Evolutionary conservation across 1,140 invertebrate genomes (phyloP), one percentile per base, ranked within the genome.

Genomic region (Triops longicaudatus): DNA sequence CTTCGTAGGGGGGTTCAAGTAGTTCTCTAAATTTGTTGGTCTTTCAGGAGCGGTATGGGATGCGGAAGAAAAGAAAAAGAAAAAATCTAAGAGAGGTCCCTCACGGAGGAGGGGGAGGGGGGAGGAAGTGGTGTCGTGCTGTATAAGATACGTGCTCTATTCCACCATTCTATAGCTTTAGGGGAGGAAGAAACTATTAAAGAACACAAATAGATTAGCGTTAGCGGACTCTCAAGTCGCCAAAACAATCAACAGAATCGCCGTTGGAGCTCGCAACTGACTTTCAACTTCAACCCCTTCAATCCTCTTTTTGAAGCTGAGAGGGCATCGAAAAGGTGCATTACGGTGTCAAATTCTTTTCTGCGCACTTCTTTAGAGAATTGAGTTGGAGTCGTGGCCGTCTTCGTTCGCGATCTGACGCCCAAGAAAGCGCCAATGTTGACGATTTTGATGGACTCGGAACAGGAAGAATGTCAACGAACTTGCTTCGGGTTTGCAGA

Each of bases 201-300:
- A 63, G 50, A 63, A 63, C 50, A 22, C 10, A 1, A 63, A 63
- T 63, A 63, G 50, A 22, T 22, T 63, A 63, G 50, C 50, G 50
- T 63, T 63, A 63, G 50, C 22, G 50, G 50, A 63, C 22, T 63
- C 50, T 63, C 50, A 63, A 63, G 50, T 63, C 14, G 50, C 50
- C 17, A 22, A 63, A 63, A 63, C 50, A 63, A 63, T 63, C 50
- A 0, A 17, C 14, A 63, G 17, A 63, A 63, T 63, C 50, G 50
- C 50, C 22, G 14, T 22, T 63, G 50, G 50, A 63, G 50, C 50
- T 63, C 50, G 10, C 50, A 63, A 63, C 14, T 17, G 50, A 17
- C 50, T 22, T 22, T 63, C 50, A 6, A 63, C 0, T 63, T 63
- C 17, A 22, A 63, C 50, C 50, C 50, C 14, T 37, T 37, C 31